Evolutionary conservation across 2,113 vertebrate genomes (phyloP), one percentile per base, ranked within the genome.

Genomic region (Tetrao urogallus): DNA sequence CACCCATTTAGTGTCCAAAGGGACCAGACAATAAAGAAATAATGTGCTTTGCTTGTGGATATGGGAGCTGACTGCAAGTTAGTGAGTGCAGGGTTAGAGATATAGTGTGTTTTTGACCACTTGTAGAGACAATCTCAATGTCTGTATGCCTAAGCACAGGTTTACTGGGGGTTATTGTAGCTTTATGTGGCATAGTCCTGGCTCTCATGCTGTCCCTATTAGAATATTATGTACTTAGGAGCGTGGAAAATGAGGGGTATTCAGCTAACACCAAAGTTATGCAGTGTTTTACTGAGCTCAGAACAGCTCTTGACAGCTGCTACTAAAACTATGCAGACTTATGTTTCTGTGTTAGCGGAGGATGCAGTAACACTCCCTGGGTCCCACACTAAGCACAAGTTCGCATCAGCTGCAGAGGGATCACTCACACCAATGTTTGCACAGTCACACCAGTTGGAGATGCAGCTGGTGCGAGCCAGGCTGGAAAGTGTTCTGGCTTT

Each of bases 31-130:
- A 16, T 16, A 50, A 74, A 78, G 38, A 17, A 70, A 74, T 1
- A 0, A 74, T 8, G 13, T 8, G 4, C 38, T 32, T 69, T 54
- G 15, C 21, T 65, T 42, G 43, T 66, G 63, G 36, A 56, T 54
- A 48, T 40, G 19, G 3, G 4, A 38, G 6, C 27, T 61, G 52
- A 32, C 17, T 32, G 38, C 21, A 58, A 32, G 38, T 32, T 32
- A 54, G 24, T 16, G 32, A 60, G 40, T 10, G 58, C 50, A 40
- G 11, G 8, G n/a, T 64, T 64, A 47, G 63, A 50, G 13, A 42
- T 15, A 4, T 1, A 15, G 27, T 1, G 2, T 42, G 2, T 42
- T 38, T 60, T 45, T 19, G 32, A 30, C 27, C 1, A 0, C 61
- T 60, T 34, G 10, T 22, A 30, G 42, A 69, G 42, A 28, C 5